Conservation (phyloP, 2,797 vertebrate species). For the Sebastes kiyomatsui region DNA sequence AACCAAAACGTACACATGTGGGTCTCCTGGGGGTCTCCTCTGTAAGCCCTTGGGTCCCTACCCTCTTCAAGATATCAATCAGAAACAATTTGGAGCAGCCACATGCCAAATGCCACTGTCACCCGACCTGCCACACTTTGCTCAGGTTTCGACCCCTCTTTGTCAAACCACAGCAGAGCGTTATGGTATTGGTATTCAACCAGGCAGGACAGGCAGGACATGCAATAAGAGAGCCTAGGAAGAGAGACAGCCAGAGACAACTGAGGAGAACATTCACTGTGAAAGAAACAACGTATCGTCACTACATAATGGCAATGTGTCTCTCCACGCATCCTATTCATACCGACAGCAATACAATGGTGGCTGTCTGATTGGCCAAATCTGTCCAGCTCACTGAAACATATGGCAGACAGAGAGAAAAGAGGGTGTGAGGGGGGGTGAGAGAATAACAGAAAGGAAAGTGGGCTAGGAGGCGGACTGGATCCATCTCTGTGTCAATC, state of each 20-base stretch:
- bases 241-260: constrained; percentile 39
- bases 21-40: constrained; percentile 12
- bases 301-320: constrained; percentile 62
- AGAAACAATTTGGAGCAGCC: constrained; percentile 43
- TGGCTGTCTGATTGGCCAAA: constrained; percentile 67
- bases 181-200: constrained; percentile 51
- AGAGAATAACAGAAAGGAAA: constrained; percentile 29
- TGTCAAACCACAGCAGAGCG: constrained; percentile 53
- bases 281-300: constrained; percentile 43
- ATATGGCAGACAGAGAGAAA: constrained; percentile 60
- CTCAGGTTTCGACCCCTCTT: constrained; percentile 56
- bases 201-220: constrained; percentile 33
- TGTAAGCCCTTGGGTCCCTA: not conserved
- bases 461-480: constrained; percentile 29
- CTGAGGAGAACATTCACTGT: constrained; percentile 25
- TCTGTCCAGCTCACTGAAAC: constrained; percentile 67
- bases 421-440: not conserved
- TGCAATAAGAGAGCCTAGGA: constrained; percentile 43
- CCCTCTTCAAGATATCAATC: constrained; percentile 55
- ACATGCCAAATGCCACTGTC: constrained; percentile 47
- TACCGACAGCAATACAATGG: constrained; percentile 70
- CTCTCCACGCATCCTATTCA: constrained; percentile 57
- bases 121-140: constrained; percentile 46
- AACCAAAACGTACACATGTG: not conserved
- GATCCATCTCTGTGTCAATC: constrained; percentile 77